These are phyloP conservation scores for Bungarus multicinctus DNA, from an alignment of 2,113 vertebrate genomes.

Conservation along the genomic window DNA sequence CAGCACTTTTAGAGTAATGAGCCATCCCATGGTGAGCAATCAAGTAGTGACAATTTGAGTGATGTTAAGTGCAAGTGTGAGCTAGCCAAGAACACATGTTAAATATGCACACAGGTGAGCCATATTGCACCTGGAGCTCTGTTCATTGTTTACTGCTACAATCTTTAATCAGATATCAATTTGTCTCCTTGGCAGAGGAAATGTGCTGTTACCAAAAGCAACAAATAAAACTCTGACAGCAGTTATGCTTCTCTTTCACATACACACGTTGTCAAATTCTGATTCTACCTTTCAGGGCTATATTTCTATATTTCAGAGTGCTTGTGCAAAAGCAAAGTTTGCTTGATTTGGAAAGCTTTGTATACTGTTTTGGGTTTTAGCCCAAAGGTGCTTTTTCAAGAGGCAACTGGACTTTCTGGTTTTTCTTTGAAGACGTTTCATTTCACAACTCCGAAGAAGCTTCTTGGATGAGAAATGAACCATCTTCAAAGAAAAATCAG, in stretches of 20 bases:
- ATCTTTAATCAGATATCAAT: background rate
- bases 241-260: background rate
- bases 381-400: too few relatives aligned
- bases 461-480: too few relatives aligned
- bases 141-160: background rate
- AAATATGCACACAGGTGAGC: background rate
- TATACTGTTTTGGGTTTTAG: too few relatives aligned
- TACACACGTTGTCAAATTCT: background rate
- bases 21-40: background rate
- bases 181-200: background rate
- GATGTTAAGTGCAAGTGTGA: background rate
- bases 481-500: too few relatives aligned
- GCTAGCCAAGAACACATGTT: background rate
- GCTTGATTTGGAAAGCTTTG: background rate
- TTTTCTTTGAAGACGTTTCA: too few relatives aligned
- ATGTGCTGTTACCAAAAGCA: background rate
- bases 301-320: background rate
- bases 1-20: background rate
- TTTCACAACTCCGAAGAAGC: too few relatives aligned
- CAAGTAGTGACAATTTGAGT: background rate
- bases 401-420: too few relatives aligned
- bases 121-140: background rate
- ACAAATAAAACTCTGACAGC: background rate
- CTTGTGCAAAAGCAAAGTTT: slow-evolving; percentile 12
- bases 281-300: background rate